Evolutionary conservation across 2,888 invertebrate genomes (phyloP), one percentile per base, ranked within the genome.

Genomic region (Leucania comma): DNA sequence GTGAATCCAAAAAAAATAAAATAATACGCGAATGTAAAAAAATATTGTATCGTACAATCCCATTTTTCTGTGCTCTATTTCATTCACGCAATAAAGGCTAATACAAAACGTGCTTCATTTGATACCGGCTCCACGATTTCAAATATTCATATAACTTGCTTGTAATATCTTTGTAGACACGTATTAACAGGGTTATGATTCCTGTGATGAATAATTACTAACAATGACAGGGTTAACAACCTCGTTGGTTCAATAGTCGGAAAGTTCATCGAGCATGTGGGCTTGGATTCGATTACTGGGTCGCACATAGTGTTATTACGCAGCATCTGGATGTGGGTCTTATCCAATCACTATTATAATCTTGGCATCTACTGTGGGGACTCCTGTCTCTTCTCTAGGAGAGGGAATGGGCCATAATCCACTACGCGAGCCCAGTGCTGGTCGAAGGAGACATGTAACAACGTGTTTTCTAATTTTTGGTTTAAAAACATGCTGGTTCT

Each of bases 71-170:
- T 17, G 60, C 60, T 64, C 81, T 83, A 61, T 75, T 72, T 68
- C 66, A 68, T 68, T 54, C 62, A 59, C 53, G 64, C 70, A 70
- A 80, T 83, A 85, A 76, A 74, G 53, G 35, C 61, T 68, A 80
- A 82, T 83, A 82, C 70, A 84, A 73, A 70, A 86, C 83, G 87
- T 83, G 86, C 73, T 79, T 80, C 82, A 81, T 86, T 87, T 72
- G 63, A 64, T 50, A 5, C 50, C n/a, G 26, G 56, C 35, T 80
- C 53, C 24, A 12, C 53, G 66, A 64, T 46, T 62, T 78, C 56
- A 73, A 79, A 65, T 75, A 80, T 75, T 83, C 76, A 75, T 56
- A 66, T 63, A 64, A 63, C 66, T 72, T 73, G 63, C 50, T 42
- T 59, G 38, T 68, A 63, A 64, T 32, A 67, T 63, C 14, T 62